phyloP scores from a whole-genome alignment of 2,797 vertebrate genomes.

The Diplodus puntazzo region DNA sequence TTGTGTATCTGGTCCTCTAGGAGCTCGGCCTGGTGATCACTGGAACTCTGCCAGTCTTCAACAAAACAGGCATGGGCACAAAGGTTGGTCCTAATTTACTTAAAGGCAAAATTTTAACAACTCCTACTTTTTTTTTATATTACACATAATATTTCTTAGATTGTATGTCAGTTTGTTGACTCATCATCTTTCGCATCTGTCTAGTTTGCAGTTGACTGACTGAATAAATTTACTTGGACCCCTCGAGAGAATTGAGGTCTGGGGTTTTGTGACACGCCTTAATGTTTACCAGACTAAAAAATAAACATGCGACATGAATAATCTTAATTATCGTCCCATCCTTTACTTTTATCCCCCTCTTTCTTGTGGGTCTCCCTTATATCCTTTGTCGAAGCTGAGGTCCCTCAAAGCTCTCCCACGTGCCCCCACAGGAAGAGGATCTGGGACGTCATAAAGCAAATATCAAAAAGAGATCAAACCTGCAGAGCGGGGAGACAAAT shows the following conservation, averaged over 20 bases:
- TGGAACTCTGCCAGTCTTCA: constrained; percentile 97
- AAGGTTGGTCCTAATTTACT: constrained; percentile 66
- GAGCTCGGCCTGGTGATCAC: constrained; percentile 97
- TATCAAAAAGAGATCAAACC: constrained; percentile 75
- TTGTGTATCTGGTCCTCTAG: constrained; percentile 76
- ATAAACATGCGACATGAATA: constrained; percentile 59
- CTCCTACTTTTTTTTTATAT: background rate
- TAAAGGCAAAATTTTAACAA: background rate
- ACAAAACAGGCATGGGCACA: constrained; percentile 87
- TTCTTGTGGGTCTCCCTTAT: constrained; percentile 59
- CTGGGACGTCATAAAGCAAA: constrained; percentile 54
- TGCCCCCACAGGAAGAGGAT: constrained; percentile 64
- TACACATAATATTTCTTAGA: background rate
- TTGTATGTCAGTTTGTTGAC: background rate
- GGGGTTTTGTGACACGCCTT: constrained; percentile 34
- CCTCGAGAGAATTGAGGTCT: constrained; percentile 33
- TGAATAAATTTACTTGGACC: constrained; percentile 51
- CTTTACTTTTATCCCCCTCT: constrained; percentile 61
- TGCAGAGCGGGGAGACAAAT: constrained; percentile 70
- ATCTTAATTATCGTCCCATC: constrained; percentile 56
- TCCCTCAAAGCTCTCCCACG: constrained; percentile 54
- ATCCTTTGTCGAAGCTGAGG: constrained; percentile 61
- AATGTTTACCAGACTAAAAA: constrained; percentile 62
- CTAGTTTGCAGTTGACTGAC: constrained; percentile 13
- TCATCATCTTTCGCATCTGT: constrained; percentile 16